Conservation (phyloP, 2,888 invertebrate species). For the Aproaerema taeniolella region DNA sequence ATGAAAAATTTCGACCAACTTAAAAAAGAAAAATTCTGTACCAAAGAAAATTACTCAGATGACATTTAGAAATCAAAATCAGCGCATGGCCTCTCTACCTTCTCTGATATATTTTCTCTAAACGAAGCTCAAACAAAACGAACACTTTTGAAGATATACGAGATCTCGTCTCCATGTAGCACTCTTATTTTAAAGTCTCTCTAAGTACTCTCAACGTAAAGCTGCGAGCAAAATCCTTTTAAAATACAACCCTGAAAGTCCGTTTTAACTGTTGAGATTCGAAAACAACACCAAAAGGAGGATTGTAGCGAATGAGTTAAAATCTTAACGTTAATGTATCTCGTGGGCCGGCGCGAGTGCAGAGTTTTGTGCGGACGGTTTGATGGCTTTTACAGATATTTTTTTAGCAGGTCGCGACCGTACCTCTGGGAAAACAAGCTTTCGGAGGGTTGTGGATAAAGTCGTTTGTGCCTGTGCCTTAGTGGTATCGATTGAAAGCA, state of each 20-base stretch:
- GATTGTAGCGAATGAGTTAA: slow-evolving; percentile 13
- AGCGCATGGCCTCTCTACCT: no score
- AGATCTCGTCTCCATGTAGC: no score
- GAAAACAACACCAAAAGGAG: slow-evolving; percentile 6
- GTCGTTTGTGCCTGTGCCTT: slow-evolving; percentile 53
- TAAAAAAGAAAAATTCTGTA: no score
- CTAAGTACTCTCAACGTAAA: neutral
- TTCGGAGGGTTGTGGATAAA: slow-evolving; percentile 50
- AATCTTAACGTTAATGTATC: slow-evolving; percentile 21
- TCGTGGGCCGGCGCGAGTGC: slow-evolving; percentile 27
- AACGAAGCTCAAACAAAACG: no score
- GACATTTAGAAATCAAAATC: no score
- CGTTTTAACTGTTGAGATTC: slow-evolving; percentile 1
- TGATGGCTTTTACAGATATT: slow-evolving; percentile 45
- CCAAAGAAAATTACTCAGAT: no score
- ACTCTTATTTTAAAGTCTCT: slow-evolving; percentile 13
- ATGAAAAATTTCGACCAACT: no score
- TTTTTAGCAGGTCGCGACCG: slow-evolving; percentile 35
- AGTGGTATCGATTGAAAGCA: slow-evolving; percentile 57
- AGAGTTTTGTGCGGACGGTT: slow-evolving; percentile 40
- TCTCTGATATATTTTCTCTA: no score
- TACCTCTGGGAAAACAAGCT: slow-evolving; percentile 45
- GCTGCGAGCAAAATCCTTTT: neutral
- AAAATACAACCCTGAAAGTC: neutral
- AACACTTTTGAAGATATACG: no score